These are phyloP conservation scores for Cephus rjabovi DNA, from an alignment of 2,888 invertebrate genomes.

Conservation along the genomic window DNA sequence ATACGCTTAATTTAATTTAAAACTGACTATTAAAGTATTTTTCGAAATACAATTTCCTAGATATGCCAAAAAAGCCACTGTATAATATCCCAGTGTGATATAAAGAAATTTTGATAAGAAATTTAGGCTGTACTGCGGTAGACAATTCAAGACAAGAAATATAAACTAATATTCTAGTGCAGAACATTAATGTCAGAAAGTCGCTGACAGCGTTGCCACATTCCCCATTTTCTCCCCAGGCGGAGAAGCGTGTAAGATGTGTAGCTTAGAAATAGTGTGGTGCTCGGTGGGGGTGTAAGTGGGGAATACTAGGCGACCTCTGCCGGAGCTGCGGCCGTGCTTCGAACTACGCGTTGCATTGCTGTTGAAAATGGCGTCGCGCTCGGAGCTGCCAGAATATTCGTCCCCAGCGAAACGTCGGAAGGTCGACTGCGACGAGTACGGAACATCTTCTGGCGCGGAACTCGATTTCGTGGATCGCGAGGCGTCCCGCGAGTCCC, in stretches of 20 bases:
- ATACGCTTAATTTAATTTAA: background rate
- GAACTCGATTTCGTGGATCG: slow-evolving; percentile 48
- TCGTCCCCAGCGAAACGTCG: slow-evolving; percentile 64
- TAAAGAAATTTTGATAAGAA: background rate
- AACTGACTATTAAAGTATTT: background rate
- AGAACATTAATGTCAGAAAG: background rate
- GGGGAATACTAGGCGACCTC: slow-evolving; percentile 38
- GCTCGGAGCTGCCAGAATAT: slow-evolving; percentile 63
- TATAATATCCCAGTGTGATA: background rate
- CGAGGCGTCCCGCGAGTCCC: slow-evolving; percentile 40
- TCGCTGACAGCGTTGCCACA: background rate
- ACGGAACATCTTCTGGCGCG: slow-evolving; percentile 37
- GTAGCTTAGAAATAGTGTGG: background rate
- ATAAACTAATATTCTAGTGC: background rate
- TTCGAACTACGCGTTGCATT: slow-evolving; percentile 52
- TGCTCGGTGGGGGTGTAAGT: background rate
- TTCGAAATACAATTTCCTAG: background rate
- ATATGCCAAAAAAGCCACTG: background rate
- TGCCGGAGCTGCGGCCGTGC: slow-evolving; percentile 35
- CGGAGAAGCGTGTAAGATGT: background rate
- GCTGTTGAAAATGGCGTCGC: slow-evolving; percentile 66
- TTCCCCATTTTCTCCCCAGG: background rate
- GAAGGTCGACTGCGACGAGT: slow-evolving; percentile 56
- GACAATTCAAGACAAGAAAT: background rate
- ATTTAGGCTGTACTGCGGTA: background rate